These are phyloP conservation scores for Patiria miniata DNA, from an alignment of 35 echinoderm and acorn worm genomes.

Conservation along the genomic window DNA sequence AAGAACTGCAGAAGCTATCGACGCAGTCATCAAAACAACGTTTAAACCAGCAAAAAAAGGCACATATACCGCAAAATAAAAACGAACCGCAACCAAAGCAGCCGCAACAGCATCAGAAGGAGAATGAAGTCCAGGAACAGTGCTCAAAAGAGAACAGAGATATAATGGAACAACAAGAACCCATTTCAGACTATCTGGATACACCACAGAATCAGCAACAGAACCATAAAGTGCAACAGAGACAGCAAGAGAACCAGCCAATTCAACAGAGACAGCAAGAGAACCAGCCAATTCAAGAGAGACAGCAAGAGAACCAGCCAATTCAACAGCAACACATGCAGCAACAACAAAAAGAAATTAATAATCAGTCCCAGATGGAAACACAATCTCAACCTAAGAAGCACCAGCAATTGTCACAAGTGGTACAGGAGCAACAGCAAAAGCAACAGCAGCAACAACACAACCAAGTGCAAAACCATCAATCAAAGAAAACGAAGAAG, in stretches of 20 bases:
- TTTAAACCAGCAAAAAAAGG: too few species aligned
- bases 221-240: neutral
- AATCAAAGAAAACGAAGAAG: constrained; percentile 5
- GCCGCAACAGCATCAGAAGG: too few species aligned
- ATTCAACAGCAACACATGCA: neutral
- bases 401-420: neutral
- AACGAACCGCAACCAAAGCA: too few species aligned
- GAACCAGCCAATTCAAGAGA: neutral
- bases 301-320: neutral
- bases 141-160: too few species aligned
- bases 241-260: neutral
- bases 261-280: neutral
- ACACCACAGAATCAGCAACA: too few species aligned
- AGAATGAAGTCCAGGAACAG: too few species aligned
- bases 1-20: neutral
- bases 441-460: neutral
- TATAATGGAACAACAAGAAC: too few species aligned
- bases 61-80: too few species aligned
- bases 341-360: neutral
- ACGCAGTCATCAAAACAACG: too few species aligned
- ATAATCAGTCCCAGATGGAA: neutral
- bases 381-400: neutral
- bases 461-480: neutral
- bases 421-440: neutral
- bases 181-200: too few species aligned